A percentile compares a stretch with the other conserved stretches of the same genome.
Conservation (phyloP, 2,888 invertebrate species). For the Phyllotreta cruciferae region DNA sequence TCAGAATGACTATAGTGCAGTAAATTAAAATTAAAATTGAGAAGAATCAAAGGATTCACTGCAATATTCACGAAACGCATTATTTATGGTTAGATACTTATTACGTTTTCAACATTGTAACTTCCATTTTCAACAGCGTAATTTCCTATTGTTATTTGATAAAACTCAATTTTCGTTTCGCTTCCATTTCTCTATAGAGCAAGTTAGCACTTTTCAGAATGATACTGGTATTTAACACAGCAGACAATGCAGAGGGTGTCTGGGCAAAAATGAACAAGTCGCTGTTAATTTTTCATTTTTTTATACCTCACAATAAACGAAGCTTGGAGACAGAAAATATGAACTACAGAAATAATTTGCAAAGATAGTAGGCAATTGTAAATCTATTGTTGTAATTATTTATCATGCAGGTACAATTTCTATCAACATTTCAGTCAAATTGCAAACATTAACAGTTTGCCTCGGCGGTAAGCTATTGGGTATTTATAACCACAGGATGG, state of each 20-base stretch:
- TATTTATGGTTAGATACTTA: too few relatives aligned
- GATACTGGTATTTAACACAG: conserved; percentile 10
- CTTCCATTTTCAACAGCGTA: not conserved
- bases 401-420: too few relatives aligned
- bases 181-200: not conserved
- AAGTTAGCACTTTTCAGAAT: conserved; percentile 11
- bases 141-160: conserved; percentile 15
- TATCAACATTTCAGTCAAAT: too few relatives aligned
- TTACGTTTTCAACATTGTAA: not conserved
- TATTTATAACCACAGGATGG: too few relatives aligned
- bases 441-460: too few relatives aligned
- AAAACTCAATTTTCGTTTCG: conserved; percentile 8
- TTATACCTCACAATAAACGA: conserved; percentile 20
- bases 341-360: too few relatives aligned
- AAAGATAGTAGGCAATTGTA: too few relatives aligned
- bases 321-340: conserved; percentile 6
- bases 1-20: too few relatives aligned
- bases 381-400: conserved; percentile 10
- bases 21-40: too few relatives aligned
- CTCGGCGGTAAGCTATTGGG: too few relatives aligned
- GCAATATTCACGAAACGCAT: too few relatives aligned
- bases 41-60: too few relatives aligned
- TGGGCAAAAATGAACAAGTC: conserved; percentile 19
- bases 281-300: conserved; percentile 25
- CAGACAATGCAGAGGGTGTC: conserved; percentile 14